A percentile compares a stretch with the other conserved stretches of the same genome.
These are phyloP conservation scores for Lathamus discolor DNA, from an alignment of 2,113 vertebrate species.

Conservation along the genomic window DNA sequence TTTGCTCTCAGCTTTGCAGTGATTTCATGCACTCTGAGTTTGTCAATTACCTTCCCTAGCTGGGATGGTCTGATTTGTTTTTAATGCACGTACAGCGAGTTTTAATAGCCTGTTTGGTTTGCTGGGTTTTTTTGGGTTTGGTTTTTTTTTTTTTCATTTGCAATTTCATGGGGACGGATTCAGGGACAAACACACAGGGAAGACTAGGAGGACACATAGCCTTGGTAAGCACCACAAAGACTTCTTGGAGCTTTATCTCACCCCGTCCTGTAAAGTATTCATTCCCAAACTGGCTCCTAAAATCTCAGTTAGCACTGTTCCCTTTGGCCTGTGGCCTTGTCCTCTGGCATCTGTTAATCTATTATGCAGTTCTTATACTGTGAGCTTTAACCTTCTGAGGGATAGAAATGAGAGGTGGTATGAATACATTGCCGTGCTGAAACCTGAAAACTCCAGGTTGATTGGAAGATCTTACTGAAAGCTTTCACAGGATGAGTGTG, in stretches of 20 bases:
- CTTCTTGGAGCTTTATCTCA: background rate
- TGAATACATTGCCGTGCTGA: background rate
- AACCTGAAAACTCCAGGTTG: background rate
- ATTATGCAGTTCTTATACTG: too few species aligned
- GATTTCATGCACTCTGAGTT: constrained; percentile 40
- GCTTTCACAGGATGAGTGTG: background rate
- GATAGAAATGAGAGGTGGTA: background rate
- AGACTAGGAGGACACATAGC: background rate
- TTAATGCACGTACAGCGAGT: background rate
- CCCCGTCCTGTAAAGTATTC: background rate
- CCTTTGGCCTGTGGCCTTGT: background rate
- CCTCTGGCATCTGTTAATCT: background rate
- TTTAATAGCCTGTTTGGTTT: background rate
- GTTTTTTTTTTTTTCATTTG: background rate
- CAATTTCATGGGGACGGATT: constrained; percentile 3
- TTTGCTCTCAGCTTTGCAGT: background rate
- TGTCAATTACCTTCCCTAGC: background rate
- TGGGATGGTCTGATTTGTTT: background rate
- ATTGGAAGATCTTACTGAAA: background rate
- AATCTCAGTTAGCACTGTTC: background rate
- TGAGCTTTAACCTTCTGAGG: background rate
- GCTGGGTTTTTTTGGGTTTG: too few species aligned
- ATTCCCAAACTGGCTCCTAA: background rate
- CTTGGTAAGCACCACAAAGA: background rate
- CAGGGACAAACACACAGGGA: background rate